phyloP scores from a whole-genome alignment of 2,113 vertebrate genomes.

The Dryoscopus gambensis region DNA sequence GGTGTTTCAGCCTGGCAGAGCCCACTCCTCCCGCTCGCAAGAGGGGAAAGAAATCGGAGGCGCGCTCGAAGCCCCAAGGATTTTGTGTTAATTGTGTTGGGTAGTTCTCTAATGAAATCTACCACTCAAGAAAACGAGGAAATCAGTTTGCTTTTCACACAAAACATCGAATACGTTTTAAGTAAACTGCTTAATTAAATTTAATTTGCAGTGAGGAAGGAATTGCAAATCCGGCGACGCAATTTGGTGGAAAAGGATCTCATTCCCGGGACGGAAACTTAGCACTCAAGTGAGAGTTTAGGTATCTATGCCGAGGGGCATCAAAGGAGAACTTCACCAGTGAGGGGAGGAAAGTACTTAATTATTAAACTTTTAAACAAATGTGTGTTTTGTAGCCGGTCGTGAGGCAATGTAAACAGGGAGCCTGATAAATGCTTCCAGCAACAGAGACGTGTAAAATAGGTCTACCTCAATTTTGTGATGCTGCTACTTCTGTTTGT shows the following conservation, averaged over 20 bases:
- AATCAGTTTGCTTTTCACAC: conserved; percentile 54
- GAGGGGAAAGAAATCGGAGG: background rate
- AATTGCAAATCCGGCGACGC: conserved; percentile 42
- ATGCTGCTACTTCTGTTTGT: conserved; percentile 4
- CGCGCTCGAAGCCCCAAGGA: background rate
- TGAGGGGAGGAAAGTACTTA: background rate
- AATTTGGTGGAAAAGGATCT: conserved; percentile 39
- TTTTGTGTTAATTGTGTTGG: conserved; percentile 1
- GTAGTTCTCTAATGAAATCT: background rate
- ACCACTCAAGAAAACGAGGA: conserved; percentile 13
- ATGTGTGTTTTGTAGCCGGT: background rate
- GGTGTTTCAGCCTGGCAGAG: background rate
- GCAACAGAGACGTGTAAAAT: background rate
- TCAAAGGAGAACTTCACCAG: conserved; percentile 4
- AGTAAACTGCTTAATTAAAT: conserved; percentile 64
- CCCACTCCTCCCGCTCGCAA: background rate
- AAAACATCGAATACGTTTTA: conserved; percentile 48
- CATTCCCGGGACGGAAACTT: conserved; percentile 24
- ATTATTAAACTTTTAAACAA: conserved; percentile 40
- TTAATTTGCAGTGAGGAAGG: conserved; percentile 31
- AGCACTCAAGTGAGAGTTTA: conserved; percentile 13
- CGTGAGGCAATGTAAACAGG: background rate
- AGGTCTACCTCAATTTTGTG: background rate
- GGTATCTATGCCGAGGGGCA: conserved; percentile 6
- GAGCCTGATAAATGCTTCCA: background rate